Percentiles rank a stretch among this genome's conserved stretches.
These are phyloP conservation scores for Phalacrocorax brasilianus DNA, from an alignment of 2,113 vertebrate species.

Conservation along the genomic window DNA sequence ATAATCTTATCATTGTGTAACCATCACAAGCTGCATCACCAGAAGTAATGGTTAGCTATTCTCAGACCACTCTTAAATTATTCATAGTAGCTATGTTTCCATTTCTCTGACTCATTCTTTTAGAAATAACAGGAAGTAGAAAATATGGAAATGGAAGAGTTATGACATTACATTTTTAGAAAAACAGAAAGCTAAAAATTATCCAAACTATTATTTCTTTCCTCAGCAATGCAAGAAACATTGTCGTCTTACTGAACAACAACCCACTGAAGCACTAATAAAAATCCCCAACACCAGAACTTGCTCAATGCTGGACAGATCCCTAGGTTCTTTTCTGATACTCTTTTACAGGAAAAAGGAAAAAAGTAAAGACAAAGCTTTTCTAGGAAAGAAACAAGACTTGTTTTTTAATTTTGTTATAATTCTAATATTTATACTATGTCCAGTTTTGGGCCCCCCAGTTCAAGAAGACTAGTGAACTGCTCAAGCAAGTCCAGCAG, in stretches of 20 bases:
- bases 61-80: constrained; percentile 62
- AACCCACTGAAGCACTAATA: not conserved
- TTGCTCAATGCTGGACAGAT: not conserved
- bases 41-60: constrained; percentile 55
- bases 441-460: too few species aligned
- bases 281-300: not conserved
- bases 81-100: constrained; percentile 49
- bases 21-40: constrained; percentile 33
- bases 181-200: constrained; percentile 40
- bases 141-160: constrained; percentile 40
- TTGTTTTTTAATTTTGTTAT: not conserved
- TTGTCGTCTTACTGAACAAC: not conserved
- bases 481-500: too few species aligned
- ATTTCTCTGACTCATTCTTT: constrained; percentile 42
- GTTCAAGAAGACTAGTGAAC: too few species aligned
- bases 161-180: constrained; percentile 40
- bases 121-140: constrained; percentile 17
- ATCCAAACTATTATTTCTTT: not conserved
- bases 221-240: not conserved
- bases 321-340: not conserved
- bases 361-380: not conserved
- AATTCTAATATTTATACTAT: too few species aligned
- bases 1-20: constrained; percentile 47
- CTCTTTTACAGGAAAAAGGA: not conserved
- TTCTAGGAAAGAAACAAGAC: not conserved